Base-by-base conservation (phyloP, 2,113 vertebrate species). In the Gallinago undulata region DNA sequence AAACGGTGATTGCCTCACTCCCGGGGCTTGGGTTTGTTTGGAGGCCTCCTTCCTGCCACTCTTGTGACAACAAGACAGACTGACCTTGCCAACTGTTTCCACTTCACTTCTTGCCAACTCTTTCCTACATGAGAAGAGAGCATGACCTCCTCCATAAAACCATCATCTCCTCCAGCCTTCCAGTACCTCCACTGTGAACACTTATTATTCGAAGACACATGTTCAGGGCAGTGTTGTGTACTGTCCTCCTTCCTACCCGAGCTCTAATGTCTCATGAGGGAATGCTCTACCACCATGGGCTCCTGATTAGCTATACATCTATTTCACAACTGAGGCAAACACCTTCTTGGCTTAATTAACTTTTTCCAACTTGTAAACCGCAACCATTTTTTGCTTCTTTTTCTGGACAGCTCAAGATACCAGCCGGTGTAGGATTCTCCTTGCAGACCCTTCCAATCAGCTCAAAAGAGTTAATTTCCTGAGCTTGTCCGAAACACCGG, bases 21-120 rank as follows among this genome's bases (percentile, higher is more conserved):
- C 67, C 4, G 10, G 67, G 67, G 81, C 92, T 89, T 84, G 1
- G 16, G 48, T 89, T 91, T 89, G 39, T 84, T 82, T 82, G 84
- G 62, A 95, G 67, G 50, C 39, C 73, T 96, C 72, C 86, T 95
- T 93, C 94, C 86, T 94, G 89, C 55, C 28, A 50, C 66, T 50
- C 69, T 88, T 79, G 87, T 69, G 74, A 84, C 86, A 94, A 85
- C 21, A 89, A 51, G 69, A 72, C 68, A 70, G 33, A 64, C 11
- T 45, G 66, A 69, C 43, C 50, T 66, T 73, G 90, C 56, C 86
- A 91, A 63, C 50, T 87, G 33, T 84, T 95, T 88, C 82, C 76
- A 75, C 64, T 92, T 68, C 56, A 39, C 47, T 45, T 84, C 82
- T 64, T 92, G 39, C 66, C 60, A 75, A 5, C 53, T 84, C 43